Evolutionary conservation across 2,888 invertebrate genomes (phyloP).

Genomic region (Clitarchus hookeri): DNA sequence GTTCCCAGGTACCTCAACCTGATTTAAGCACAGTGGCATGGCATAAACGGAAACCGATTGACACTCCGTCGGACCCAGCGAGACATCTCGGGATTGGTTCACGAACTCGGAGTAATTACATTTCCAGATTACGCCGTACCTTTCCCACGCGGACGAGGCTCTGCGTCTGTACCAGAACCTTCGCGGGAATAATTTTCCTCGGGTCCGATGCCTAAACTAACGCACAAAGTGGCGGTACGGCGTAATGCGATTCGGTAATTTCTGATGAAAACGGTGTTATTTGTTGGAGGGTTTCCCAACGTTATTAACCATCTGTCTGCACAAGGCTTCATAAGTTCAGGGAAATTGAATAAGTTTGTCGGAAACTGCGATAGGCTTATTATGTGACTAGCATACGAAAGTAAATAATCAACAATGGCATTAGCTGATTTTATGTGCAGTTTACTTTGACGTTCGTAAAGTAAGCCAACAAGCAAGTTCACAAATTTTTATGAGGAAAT

Average conservation of each 20-base stretch:
- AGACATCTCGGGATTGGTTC: not conserved
- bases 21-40: not conserved
- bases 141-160: not conserved
- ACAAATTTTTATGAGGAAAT: no score
- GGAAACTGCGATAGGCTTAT: no score
- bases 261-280: no score
- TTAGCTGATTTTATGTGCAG: no score
- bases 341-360: no score
- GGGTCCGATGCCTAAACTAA: not conserved
- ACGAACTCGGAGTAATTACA: not conserved
- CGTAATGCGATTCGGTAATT: not conserved
- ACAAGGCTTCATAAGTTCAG: no score
- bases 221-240: not conserved
- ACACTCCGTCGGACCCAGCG: not conserved
- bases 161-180: not conserved
- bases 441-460: no score
- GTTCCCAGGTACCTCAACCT: not conserved
- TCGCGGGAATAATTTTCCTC: no score
- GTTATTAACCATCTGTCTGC: not conserved
- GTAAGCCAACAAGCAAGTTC: no score
- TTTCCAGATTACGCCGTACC: not conserved
- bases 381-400: no score
- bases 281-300: not conserved
- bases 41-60: not conserved
- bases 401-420: no score